Base-by-base conservation (phyloP, 2,113 vertebrate species). In the Boulengeromyrus knoepffleri region DNA sequence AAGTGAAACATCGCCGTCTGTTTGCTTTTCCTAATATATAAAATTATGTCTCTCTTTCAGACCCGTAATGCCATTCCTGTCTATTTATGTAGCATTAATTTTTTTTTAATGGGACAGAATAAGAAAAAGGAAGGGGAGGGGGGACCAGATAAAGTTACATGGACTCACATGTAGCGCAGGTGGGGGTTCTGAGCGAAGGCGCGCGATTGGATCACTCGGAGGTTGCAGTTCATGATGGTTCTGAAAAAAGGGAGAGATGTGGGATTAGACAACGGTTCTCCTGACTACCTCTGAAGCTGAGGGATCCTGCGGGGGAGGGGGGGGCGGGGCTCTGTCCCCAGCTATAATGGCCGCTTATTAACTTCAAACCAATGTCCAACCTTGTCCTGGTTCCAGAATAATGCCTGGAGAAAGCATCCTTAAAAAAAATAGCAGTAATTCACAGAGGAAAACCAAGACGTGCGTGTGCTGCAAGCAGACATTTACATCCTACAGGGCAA, bases 151-250 rank as follows among this genome's bases (percentile, higher is more conserved):
- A 21, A 84, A 24, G 27, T 3, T 19, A 27, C 88, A 84, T 92
- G 90, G 93, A 96, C 99, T 99, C 95, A 99, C 99, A 99, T 99
- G 94, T 98, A 98, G 93, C 96, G 98, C 92, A 99, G 95, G 91
- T 98, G 97, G 47, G 97, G 97, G 91, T 99, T 99, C 96, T 98
- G 98, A 92, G 97, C 97, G 42, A 99, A 99, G 9, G 97, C 98
- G 77, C 98, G 96, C 0, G 97, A 93, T 93, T 99, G 98, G 94
- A 99, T 99, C 91, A 94, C 97, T 93, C 95, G 96, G 91, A 99
- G 97, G 95, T 97, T 98, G 95, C 98, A 98, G 95, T 99, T 99
- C 94, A 96, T 98, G 95, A 99, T 99, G 91, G 97, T 98, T 95
- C 98, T 99, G 95, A 12, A 93, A 66, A 95, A 90, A 89, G 93